Percentiles rank a stretch among this genome's conserved stretches.
Conservation (phyloP, 2,113 vertebrate genomes). For the Orthonyx spaldingii region DNA sequence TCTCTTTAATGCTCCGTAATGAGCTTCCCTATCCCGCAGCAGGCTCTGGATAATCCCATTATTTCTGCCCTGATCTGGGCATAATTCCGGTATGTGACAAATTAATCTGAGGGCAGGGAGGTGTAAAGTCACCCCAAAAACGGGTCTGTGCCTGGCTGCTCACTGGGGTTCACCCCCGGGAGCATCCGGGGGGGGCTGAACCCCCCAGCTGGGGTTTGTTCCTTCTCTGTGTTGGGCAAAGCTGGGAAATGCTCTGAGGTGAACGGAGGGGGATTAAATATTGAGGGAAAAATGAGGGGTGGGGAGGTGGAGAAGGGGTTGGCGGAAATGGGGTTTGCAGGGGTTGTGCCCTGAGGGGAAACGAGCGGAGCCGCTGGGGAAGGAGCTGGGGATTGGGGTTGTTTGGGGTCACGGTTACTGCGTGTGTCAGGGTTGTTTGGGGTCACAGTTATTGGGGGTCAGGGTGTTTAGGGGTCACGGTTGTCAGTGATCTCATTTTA, state of each 20-base stretch:
- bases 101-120: neutral
- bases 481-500: neutral
- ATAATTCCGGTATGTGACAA: neutral
- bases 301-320: neutral
- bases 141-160: neutral
- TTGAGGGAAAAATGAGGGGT: rapidly evolving
- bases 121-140: neutral
- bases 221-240: neutral
- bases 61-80: neutral
- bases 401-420: neutral
- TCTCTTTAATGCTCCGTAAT: neutral
- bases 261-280: neutral
- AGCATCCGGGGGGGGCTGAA: neutral
- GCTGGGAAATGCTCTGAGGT: neutral
- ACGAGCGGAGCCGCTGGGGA: rapidly evolving
- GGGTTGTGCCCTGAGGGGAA: neutral
- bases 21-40: neutral
- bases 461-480: neutral
- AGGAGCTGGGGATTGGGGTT: no score
- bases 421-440: neutral
- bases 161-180: neutral
- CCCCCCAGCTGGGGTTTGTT: neutral
- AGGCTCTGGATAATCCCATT: neutral
- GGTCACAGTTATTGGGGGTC: no score
- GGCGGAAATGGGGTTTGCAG: neutral